Percentiles rank a stretch among this genome's conserved stretches.
Evolutionary conservation across 2,888 invertebrate species (phyloP).

Genomic region (Pterostichus niger): DNA sequence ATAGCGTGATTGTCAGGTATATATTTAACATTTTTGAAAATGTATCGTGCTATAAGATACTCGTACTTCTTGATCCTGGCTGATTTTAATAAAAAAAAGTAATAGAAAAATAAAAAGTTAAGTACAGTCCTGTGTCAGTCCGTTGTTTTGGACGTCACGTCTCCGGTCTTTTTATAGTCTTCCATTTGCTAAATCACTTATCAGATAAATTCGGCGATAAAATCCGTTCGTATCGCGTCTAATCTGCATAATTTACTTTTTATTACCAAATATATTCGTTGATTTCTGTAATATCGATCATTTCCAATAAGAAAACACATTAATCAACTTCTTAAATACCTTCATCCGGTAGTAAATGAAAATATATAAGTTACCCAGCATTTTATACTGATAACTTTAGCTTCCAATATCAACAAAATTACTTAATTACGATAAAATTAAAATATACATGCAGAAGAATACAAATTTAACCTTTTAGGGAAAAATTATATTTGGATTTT

Average conservation of each 20-base stretch:
- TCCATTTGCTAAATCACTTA: conserved; percentile 3
- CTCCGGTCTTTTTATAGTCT: not conserved
- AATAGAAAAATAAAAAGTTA: too few relatives aligned
- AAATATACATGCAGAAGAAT: not conserved
- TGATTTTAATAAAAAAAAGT: too few relatives aligned
- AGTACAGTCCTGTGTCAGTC: too few relatives aligned
- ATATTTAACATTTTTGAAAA: too few relatives aligned
- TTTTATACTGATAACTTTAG: not conserved
- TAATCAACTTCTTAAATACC: not conserved
- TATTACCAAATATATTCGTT: not conserved
- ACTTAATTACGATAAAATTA: not conserved
- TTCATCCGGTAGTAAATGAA: conserved; percentile 6
- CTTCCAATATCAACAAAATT: not conserved
- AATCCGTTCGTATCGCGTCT: not conserved
- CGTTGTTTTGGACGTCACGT: too few relatives aligned
- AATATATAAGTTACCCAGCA: not conserved
- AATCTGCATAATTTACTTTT: conserved; percentile 9
- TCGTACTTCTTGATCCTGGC: too few relatives aligned
- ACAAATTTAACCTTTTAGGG: not conserved
- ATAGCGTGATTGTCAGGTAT: too few relatives aligned
- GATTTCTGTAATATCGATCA: not conserved
- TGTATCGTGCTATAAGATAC: too few relatives aligned
- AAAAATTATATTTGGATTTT: too few relatives aligned
- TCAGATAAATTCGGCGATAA: conserved; percentile 6
- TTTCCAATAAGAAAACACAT: conserved; percentile 1